Percentiles rank a stretch among this genome's conserved stretches.
Evolutionary conservation across 1,140 invertebrate genomes (phyloP).

Genomic region (Meteorus sp.): DNA sequence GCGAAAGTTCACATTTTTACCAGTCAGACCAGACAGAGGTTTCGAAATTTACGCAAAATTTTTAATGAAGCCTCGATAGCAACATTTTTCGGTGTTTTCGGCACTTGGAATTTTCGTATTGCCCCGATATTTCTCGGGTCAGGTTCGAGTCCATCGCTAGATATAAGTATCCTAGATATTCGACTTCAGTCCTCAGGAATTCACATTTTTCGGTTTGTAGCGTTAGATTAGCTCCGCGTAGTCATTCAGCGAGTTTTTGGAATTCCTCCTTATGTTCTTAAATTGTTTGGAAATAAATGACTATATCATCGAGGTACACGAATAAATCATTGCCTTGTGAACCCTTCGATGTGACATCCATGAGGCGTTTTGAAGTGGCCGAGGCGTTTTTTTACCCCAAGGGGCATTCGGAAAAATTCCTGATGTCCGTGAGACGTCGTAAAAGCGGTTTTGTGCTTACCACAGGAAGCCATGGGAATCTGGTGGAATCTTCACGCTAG

Average conservation of each 20-base stretch:
- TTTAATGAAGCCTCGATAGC: background rate
- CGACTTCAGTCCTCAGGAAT: background rate
- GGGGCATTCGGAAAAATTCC: background rate
- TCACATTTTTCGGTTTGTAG: background rate
- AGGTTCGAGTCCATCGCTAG: background rate
- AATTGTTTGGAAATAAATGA: background rate
- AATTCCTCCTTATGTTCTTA: background rate
- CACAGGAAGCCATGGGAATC: background rate
- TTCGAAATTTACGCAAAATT: background rate
- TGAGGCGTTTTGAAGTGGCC: background rate
- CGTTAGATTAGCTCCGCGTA: background rate
- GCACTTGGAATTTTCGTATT: background rate
- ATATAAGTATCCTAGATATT: background rate
- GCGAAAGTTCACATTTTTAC: background rate
- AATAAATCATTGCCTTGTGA: background rate
- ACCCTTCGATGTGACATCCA: background rate
- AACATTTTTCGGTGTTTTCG: background rate
- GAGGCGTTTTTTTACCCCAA: slow-evolving; percentile 3
- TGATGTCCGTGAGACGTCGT: background rate
- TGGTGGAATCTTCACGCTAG: background rate
- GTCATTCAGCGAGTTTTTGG: background rate
- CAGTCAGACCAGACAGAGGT: background rate
- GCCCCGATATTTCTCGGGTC: background rate
- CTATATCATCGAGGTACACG: slow-evolving; percentile 4
- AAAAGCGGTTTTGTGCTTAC: slow-evolving; percentile 1